Evolutionary conservation across 2,888 invertebrate genomes (phyloP), one percentile per base, ranked within the genome.

Genomic region (Rhabditoides inermis): DNA sequence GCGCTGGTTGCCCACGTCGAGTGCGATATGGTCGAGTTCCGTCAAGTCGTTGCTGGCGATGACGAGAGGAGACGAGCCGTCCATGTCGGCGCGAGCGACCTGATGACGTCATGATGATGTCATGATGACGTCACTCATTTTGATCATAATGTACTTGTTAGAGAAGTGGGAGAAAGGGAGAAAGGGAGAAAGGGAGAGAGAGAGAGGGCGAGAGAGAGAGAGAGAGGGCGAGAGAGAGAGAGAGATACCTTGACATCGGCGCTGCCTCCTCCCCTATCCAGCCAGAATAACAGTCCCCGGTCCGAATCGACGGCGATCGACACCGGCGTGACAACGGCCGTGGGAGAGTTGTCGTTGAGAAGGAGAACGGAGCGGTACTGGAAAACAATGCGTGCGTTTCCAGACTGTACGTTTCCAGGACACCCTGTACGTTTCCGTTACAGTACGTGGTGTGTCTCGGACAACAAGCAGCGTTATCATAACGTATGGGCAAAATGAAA

Each of bases 221-320:
- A 32, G 32, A 12, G 15, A 32, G 15, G 32, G 32, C 32, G 10
- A 32, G 15, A 32, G 32, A 12, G 10, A 15, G 10, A 12, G 10
- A 12, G 83, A 0, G 88, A 88, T 0, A 90, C 54, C 51, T 68
- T 68, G 5, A 56, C 62, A 44, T 63, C 61, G n/a, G 55, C 40
- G 12, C 64, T 60, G 27, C 64, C 63, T 25, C 90, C 90, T 10
- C 95, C 95, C 64, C 88, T 88, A 75, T 98, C 98, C 10, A 91
- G 84, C 95, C 95, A 98, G 80, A 89, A 98, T 27, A 92, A 79
- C 79, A 87, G 86, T 28, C 95, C 95, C 69, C 88, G 87, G n/a
- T 84, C 83, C 0, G 95, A 91, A 80, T 95, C 90, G 30, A 98
- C 81, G 51, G 87, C 88, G 56, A 98, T 83, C 0, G 88, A 84